phyloP scores from a whole-genome alignment of 2,797 vertebrate genomes.

The Leptodactylus fallax region DNA sequence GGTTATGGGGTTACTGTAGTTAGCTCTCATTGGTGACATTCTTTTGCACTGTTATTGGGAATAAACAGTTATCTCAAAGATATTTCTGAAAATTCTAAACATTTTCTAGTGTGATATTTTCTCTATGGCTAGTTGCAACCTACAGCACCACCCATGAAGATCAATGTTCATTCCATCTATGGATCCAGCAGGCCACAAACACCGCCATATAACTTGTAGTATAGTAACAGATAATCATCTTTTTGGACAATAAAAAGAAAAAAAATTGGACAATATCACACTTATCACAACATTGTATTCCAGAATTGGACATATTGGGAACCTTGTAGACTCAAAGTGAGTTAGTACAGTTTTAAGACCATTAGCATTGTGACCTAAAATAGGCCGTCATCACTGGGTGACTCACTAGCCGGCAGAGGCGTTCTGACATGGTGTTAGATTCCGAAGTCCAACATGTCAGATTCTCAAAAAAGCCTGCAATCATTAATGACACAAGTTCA shows the following conservation, averaged over 20 bases:
- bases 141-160: not conserved
- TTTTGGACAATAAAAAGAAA: not conserved
- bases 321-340: not conserved
- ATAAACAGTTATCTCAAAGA: too few species aligned
- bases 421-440: not conserved
- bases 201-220: not conserved
- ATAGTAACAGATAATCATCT: not conserved
- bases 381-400: not conserved
- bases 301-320: not conserved
- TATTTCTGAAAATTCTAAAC: too few species aligned
- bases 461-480: not conserved
- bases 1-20: too few species aligned
- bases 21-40: too few species aligned
- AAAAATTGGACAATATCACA: not conserved
- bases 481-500: conserved; percentile 12
- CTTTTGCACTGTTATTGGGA: too few species aligned
- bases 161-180: not conserved
- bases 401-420: not conserved
- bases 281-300: not conserved
- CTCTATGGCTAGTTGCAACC: not conserved
- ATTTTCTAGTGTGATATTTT: too few species aligned
- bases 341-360: not conserved
- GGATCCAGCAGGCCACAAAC: not conserved
- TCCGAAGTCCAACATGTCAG: not conserved
- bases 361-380: not conserved